Evolutionary conservation across 2,797 vertebrate genomes (phyloP).

Genomic region (Onychomys torridus): DNA sequence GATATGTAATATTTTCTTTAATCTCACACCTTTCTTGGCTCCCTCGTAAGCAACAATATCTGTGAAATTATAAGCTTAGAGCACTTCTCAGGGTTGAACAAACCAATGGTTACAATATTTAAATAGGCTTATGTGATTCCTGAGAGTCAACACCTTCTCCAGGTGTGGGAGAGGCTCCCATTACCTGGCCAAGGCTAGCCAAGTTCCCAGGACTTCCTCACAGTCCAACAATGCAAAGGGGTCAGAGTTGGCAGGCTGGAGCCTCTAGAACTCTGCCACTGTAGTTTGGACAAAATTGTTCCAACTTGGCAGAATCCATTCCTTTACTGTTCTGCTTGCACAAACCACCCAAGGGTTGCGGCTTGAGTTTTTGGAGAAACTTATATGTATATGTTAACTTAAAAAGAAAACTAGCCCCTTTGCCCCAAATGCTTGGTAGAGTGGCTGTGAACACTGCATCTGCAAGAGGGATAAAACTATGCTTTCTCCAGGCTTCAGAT

Average conservation of each 20-base stretch:
- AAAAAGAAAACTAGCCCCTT: neutral
- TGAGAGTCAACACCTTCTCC: neutral
- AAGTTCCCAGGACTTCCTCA: neutral
- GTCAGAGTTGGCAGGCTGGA: too few species aligned
- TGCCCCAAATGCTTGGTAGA: neutral
- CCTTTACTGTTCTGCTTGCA: neutral
- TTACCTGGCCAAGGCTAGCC: too few species aligned
- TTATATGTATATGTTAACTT: neutral
- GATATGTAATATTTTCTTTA: neutral
- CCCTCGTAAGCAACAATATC: constrained; percentile 1
- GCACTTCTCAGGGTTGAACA: neutral
- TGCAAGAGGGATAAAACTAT: neutral
- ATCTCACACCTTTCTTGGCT: neutral
- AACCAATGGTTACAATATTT: neutral
- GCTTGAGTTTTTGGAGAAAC: neutral
- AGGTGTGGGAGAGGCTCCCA: neutral
- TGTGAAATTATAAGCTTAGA: constrained; percentile 6
- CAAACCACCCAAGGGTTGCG: neutral
- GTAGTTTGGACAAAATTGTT: neutral
- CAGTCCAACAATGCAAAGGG: neutral
- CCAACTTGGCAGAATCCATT: neutral
- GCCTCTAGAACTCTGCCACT: neutral
- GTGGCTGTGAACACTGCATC: neutral
- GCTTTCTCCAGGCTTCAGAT: neutral
- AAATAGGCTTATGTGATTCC: neutral